Evolutionary conservation across 2,797 vertebrate genomes (phyloP).

Genomic region (Harpagifer antarcticus): DNA sequence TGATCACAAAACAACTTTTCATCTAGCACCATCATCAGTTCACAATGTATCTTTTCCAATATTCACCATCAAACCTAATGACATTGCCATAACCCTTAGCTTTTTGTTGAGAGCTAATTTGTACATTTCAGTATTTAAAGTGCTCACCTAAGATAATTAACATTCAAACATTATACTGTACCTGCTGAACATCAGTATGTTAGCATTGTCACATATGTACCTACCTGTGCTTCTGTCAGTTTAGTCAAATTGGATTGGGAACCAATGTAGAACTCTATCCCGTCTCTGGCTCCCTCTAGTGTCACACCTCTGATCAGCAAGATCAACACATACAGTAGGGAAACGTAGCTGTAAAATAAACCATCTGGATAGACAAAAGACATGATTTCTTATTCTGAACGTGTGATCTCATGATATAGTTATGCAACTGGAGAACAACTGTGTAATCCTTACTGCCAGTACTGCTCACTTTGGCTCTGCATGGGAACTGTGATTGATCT

Average conservation of each 20-base stretch:
- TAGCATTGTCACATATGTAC: background rate
- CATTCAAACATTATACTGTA: too few relatives aligned
- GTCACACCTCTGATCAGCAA: slow-evolving; percentile 91
- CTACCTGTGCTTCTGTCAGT: slow-evolving; percentile 88
- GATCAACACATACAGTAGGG: slow-evolving; percentile 91
- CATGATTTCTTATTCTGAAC: background rate
- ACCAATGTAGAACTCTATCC: slow-evolving; percentile 94
- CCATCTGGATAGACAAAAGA: slow-evolving; percentile 83
- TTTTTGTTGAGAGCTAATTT: too few relatives aligned
- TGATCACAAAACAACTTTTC: too few relatives aligned
- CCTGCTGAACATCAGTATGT: too few relatives aligned
- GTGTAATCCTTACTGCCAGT: slow-evolving; percentile 92
- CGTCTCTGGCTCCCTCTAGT: slow-evolving; percentile 90
- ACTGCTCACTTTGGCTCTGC: slow-evolving; percentile 92
- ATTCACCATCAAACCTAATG: too few relatives aligned
- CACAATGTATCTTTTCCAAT: too few relatives aligned
- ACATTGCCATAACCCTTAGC: too few relatives aligned
- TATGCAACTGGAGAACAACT: too few relatives aligned
- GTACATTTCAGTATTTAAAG: too few relatives aligned
- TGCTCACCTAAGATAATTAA: too few relatives aligned
- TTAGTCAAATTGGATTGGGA: slow-evolving; percentile 90
- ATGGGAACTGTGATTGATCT: slow-evolving; percentile 51
- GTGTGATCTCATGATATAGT: background rate
- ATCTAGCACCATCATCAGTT: too few relatives aligned
- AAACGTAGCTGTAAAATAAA: slow-evolving; percentile 95